Conservation (phyloP, 2,888 invertebrate genomes). For the Drosophila hamatofila region DNA sequence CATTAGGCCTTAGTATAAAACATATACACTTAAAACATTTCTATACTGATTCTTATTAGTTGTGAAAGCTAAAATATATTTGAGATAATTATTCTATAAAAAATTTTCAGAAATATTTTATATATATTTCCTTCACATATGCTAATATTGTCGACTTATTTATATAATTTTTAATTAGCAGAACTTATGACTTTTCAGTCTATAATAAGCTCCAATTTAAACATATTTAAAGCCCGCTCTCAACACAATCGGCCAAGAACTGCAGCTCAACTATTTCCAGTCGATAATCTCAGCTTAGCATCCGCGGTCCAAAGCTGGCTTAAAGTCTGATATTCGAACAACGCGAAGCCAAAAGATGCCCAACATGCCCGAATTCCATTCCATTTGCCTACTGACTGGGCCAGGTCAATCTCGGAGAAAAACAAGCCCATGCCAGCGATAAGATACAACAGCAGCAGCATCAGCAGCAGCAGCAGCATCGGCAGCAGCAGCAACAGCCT, state of each 20-base stretch:
- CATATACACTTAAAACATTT: too few relatives aligned
- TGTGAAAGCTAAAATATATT: too few relatives aligned
- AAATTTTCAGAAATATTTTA: background rate
- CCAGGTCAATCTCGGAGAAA: conserved; percentile 54
- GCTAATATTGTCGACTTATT: background rate
- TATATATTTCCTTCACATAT: too few relatives aligned
- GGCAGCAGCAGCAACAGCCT: conserved; percentile 39
- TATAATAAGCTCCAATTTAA: background rate
- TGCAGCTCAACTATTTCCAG: conserved; percentile 25
- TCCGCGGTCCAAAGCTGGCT: conserved; percentile 30
- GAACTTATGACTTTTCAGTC: background rate
- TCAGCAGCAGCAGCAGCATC: conserved; percentile 14
- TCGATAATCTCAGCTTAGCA: conserved; percentile 48
- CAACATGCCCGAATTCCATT: conserved; percentile 56
- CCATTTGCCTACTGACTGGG: conserved; percentile 60
- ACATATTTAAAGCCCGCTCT: background rate
- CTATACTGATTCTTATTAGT: too few relatives aligned
- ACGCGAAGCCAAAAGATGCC: conserved; percentile 44
- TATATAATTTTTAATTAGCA: conserved; percentile 21
- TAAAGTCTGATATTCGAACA: conserved; percentile 38
- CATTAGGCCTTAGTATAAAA: too few relatives aligned
- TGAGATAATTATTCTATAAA: background rate
- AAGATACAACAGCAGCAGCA: conserved; percentile 54
- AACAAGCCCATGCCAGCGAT: conserved; percentile 72
- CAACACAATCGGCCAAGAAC: background rate